Evolutionary conservation across 2,797 vertebrate species (phyloP).

Genomic region (Diglossa cyanea): DNA sequence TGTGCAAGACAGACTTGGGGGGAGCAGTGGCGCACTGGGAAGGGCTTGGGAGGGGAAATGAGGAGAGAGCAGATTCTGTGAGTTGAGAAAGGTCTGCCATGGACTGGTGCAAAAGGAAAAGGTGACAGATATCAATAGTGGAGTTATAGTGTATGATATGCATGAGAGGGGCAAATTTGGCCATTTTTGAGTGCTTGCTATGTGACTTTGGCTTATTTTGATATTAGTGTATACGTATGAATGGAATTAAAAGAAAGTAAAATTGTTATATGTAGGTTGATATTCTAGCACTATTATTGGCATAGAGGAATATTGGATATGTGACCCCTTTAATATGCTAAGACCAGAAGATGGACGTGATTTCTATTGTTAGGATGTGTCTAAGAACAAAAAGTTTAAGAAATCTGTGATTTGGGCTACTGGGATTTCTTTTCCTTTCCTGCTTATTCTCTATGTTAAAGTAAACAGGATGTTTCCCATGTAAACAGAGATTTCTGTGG

Average conservation of each 20-base stretch:
- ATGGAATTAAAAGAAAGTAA: neutral
- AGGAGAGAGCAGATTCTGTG: neutral
- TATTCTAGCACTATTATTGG: neutral
- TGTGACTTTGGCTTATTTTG: neutral
- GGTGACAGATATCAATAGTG: neutral
- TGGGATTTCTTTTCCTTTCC: accelerated
- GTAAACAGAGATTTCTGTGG: neutral
- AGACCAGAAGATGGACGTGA: neutral
- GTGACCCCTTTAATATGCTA: neutral
- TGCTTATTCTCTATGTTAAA: neutral
- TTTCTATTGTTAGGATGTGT: neutral
- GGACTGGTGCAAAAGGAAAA: neutral
- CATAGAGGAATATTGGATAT: neutral
- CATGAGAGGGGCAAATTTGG: neutral
- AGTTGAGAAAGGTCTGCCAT: neutral
- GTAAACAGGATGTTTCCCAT: neutral
- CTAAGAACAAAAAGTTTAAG: neutral
- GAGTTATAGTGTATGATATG: neutral
- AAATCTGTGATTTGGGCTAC: neutral
- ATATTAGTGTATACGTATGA: neutral
- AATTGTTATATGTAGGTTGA: neutral
- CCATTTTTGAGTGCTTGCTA: neutral
- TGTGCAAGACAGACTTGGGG: neutral
- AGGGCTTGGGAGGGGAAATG: neutral
- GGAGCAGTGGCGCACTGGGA: neutral